Percentiles rank a stretch among this genome's conserved stretches.
phyloP scores from a whole-genome alignment of 2,113 vertebrate species.

The Pachyramphus minor region DNA sequence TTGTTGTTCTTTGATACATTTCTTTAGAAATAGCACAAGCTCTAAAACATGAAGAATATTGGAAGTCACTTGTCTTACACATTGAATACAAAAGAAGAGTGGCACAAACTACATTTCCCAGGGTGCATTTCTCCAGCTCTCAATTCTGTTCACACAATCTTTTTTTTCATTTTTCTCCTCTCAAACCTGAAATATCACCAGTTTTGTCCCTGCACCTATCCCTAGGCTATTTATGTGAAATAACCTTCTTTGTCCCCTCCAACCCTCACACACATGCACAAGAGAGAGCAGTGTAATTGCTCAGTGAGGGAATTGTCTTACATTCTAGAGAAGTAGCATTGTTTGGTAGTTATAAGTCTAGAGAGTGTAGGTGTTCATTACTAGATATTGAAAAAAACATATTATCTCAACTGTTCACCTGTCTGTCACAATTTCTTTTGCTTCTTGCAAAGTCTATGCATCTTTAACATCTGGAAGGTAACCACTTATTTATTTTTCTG shows the following conservation, averaged over 20 bases:
- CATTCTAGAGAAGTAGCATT: not conserved
- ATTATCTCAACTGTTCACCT: accelerated
- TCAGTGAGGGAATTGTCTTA: not conserved
- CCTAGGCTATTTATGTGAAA: not conserved
- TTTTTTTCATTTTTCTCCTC: not conserved
- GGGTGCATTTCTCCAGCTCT: not conserved
- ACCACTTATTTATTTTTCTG: accelerated
- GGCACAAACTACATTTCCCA: not conserved
- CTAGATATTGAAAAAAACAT: not conserved
- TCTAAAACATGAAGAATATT: not conserved
- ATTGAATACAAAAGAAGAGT: not conserved
- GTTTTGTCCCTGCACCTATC: not conserved
- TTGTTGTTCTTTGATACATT: not conserved
- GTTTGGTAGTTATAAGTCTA: not conserved
- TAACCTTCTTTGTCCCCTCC: accelerated
- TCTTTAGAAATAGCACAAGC: not conserved
- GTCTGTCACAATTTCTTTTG: not conserved
- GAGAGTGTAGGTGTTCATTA: accelerated
- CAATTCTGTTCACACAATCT: accelerated
- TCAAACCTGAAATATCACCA: not conserved
- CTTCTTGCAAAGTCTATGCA: not conserved
- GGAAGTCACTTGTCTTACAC: not conserved
- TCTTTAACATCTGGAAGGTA: not conserved
- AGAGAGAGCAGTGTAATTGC: not conserved
- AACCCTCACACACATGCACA: not conserved